Evolutionary conservation across 2,888 invertebrate species (phyloP).

Genomic region (Macrosiphum euphorbiae): DNA sequence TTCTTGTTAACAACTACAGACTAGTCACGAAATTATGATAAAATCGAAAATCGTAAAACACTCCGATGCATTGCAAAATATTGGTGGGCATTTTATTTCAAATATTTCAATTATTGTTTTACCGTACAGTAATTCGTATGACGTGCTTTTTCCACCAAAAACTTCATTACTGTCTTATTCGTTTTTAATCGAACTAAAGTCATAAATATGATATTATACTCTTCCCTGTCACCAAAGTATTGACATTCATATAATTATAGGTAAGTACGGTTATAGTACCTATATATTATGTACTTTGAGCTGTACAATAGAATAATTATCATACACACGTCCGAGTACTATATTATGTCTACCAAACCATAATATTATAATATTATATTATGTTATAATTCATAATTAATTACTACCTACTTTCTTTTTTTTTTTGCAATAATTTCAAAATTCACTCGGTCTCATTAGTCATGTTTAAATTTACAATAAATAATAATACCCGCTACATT

Average conservation of each 20-base stretch:
- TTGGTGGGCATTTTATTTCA: too few relatives aligned
- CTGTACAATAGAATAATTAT: not conserved
- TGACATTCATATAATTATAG: not conserved
- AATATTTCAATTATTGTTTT: not conserved
- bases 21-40: not conserved
- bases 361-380: not conserved
- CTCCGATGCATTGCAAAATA: not conserved
- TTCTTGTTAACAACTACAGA: not conserved
- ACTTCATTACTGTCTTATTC: not conserved
- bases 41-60: not conserved
- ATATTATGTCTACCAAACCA: not conserved
- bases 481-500: not conserved
- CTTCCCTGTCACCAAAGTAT: not conserved
- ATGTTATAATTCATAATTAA: not conserved
- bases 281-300: not conserved
- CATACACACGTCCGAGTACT: not conserved
- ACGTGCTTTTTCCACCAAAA: not conserved
- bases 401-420: not conserved
- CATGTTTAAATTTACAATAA: not conserved
- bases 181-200: not conserved
- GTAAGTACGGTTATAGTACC: not conserved
- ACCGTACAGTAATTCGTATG: not conserved
- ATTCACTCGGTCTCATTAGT: not conserved
- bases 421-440: slow-evolving; percentile 6
- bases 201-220: not conserved